These are phyloP conservation scores for Pachyseris speciosa DNA, from an alignment of 64 coral and sea anemone species.

Conservation along the genomic window DNA sequence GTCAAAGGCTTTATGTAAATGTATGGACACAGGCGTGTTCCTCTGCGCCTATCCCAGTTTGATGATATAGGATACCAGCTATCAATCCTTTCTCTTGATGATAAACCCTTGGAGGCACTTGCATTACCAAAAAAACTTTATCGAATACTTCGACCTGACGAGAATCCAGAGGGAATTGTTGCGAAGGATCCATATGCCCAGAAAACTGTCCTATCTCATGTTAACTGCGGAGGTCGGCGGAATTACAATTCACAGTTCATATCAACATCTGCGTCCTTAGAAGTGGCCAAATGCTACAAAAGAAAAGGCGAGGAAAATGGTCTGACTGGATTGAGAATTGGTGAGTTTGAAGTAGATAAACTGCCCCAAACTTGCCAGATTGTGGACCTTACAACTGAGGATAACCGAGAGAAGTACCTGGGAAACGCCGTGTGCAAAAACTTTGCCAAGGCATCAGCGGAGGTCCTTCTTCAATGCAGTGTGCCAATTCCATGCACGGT, in stretches of 20 bases:
- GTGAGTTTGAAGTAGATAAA: too few species aligned
- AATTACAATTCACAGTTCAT: constrained; percentile 27
- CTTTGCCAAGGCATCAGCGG: too few species aligned
- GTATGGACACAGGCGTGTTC: constrained; percentile 24
- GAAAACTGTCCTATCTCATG: too few species aligned
- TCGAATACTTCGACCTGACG: too few species aligned
- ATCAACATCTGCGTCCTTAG: too few species aligned
- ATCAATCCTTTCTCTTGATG: not conserved
- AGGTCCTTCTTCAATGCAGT: constrained; percentile 39
- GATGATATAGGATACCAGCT: constrained; percentile 12
- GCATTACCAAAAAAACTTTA: not conserved
- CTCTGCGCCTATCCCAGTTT: not conserved
- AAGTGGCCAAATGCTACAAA: constrained; percentile 6
- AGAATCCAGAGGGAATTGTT: not conserved
- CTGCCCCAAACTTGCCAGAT: constrained; percentile 3
- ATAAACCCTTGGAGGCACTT: not conserved
- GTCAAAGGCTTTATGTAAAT: too few species aligned
- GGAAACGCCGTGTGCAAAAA: too few species aligned
- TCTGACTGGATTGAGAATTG: not conserved
- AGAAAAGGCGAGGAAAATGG: constrained; percentile 22
- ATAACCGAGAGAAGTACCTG: constrained; percentile 44
- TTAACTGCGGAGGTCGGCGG: constrained; percentile 21
- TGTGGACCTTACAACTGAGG: constrained; percentile 22
- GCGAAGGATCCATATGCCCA: constrained; percentile 14
- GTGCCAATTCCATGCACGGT: constrained; percentile 21